phyloP scores from a whole-genome alignment of 2,888 invertebrate species.

The Drosophila meridionalis region DNA sequence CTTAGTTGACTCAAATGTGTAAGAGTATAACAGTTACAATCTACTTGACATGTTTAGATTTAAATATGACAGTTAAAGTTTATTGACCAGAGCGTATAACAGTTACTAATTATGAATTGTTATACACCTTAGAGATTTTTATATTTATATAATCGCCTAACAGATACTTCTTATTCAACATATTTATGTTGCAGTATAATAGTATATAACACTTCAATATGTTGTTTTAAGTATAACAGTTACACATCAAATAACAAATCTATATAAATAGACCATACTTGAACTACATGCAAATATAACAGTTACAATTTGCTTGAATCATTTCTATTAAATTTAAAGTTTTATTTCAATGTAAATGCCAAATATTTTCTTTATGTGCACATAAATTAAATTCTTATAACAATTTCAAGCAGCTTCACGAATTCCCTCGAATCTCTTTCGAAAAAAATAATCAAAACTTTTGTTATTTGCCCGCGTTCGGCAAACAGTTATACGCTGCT shows the following conservation, averaged over 20 bases:
- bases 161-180: no score
- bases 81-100: neutral
- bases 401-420: neutral
- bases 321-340: neutral
- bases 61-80: no score
- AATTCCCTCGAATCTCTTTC: neutral
- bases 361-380: neutral
- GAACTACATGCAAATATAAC: neutral
- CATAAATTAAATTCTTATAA: neutral
- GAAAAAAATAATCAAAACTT: neutral
- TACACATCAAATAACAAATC: no score
- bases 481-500: slow-evolving; percentile 33
- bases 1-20: no score
- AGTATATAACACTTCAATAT: no score
- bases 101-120: neutral
- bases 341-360: neutral
- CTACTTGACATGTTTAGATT: neutral
- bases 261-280: no score
- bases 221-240: no score
- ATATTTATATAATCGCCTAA: no score
- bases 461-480: neutral
- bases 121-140: no score
- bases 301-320: neutral
- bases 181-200: no score
- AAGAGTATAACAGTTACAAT: neutral